phyloP scores from a whole-genome alignment of 1,140 invertebrate genomes.

The Drosophila malerkotliana region DNA sequence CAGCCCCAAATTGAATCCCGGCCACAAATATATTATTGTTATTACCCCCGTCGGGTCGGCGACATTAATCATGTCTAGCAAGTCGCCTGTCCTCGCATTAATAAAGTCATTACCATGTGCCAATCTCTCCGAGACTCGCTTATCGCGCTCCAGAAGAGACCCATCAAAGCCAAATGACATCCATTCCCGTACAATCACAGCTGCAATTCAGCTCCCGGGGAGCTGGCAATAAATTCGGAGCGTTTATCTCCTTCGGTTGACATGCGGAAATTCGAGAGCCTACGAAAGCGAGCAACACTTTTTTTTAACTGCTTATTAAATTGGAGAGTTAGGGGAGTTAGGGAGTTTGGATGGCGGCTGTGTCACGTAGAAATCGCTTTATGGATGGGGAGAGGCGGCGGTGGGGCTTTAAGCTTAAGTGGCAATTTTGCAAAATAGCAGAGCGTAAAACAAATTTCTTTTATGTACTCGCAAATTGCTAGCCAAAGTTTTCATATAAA shows the following conservation, averaged over 20 bases:
- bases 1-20: constrained; percentile 5
- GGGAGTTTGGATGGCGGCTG: background rate
- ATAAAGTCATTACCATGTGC: constrained; percentile 53
- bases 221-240: constrained; percentile 32
- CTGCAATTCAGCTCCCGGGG: constrained; percentile 35
- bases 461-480: constrained; percentile 80
- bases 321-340: constrained; percentile 20
- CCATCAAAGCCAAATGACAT: constrained; percentile 42
- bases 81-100: constrained; percentile 39
- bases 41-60: constrained; percentile 14
- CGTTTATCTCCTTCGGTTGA: constrained; percentile 58
- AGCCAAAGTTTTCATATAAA: constrained; percentile 79
- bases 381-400: background rate
- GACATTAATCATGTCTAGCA: constrained; percentile 47
- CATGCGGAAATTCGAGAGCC: constrained; percentile 63
- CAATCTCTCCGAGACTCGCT: constrained; percentile 34
- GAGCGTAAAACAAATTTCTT: constrained; percentile 78
- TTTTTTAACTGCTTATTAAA: constrained; percentile 67
- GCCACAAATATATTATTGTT: constrained; percentile 24
- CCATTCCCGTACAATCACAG: constrained; percentile 46
- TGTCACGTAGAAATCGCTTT: constrained; percentile 13
- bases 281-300: constrained; percentile 55
- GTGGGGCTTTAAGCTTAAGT: constrained; percentile 71
- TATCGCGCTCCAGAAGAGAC: constrained; percentile 35
- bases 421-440: constrained; percentile 79